Base-by-base conservation (phyloP, 1,140 invertebrate genomes). In the Aphaenogaster ashmeadi region DNA sequence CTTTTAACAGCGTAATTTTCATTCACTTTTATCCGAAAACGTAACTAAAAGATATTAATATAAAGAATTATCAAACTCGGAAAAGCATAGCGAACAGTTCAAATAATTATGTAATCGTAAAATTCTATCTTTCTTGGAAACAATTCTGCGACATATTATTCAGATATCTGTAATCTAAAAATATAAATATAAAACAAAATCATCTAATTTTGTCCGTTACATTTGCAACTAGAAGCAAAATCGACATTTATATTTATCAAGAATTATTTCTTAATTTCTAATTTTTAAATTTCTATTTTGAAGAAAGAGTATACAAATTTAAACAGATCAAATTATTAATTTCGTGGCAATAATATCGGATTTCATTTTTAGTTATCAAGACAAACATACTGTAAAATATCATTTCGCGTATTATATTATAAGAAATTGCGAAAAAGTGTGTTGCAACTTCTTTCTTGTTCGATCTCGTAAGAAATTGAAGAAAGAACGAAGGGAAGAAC, bases 381-480 rank as follows among this genome's bases (percentile, higher is more conserved):
- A 21, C 0, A 27, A 33, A 71, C 18, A 74, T 50, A 13, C 11
- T 27, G n/a, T 36, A 62, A 62, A 60, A 47, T 21, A 11, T 75
- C 8, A 69, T 71, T 69, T 18, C 27, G 47, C 47, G 8, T 33
- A 6, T n/a, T 27, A 27, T 27, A 27, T 27, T 67, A 36, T 56
- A 27, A 72, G 15, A 71, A 83, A 47, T 38, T 58, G 7, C 41
- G 41, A 44, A 72, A 58, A 60, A 44, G 41, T 71, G 6, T 52
- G 1, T 50, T 15, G 11, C 56, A 83, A 60, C 18, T 83, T 38
- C 41, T 50, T 50, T 75, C 7, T 4, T n/a, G 66, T 52, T 71
- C 27, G 36, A 52, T 86, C 21, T 41, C 41, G 3, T 50, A 72
- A 83, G 66, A 72, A 72, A 86, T 33, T 66, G 33, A 67, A 56